These are phyloP conservation scores for Pomacea maculata DNA, from an alignment of 1,140 invertebrate species.

Conservation along the genomic window DNA sequence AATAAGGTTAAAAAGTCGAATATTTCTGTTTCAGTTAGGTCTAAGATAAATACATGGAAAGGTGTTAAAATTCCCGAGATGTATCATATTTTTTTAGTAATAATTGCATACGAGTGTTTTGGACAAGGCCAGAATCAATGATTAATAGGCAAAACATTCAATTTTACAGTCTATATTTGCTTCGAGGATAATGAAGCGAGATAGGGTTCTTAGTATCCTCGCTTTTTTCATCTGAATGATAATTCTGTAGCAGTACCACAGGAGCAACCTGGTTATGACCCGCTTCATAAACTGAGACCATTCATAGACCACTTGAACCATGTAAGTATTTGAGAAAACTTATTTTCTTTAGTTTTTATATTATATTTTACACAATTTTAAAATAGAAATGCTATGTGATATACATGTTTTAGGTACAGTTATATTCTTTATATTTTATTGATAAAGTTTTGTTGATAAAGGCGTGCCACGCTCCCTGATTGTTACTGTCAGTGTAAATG, in stretches of 20 bases:
- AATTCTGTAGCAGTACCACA: neutral
- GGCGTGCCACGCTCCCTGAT: too few species aligned
- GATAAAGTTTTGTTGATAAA: too few species aligned
- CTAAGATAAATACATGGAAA: neutral
- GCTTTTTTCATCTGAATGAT: neutral
- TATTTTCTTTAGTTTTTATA: too few species aligned
- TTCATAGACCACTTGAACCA: too few species aligned
- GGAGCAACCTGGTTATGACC: neutral
- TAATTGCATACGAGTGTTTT: neutral
- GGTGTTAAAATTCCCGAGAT: conserved; percentile 1
- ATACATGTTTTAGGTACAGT: too few species aligned
- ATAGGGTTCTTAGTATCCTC: neutral
- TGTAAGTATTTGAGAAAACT: too few species aligned
- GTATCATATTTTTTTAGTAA: conserved; percentile 7
- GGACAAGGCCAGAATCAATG: neutral
- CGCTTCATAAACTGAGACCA: too few species aligned
- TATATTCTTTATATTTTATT: too few species aligned
- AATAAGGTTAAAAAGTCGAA: too few species aligned
- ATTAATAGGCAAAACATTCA: conserved; percentile 13
- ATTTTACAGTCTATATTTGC: neutral
- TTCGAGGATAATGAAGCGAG: neutral
- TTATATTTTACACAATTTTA: too few species aligned
- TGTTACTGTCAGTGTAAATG: too few species aligned
- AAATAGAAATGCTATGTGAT: too few species aligned
- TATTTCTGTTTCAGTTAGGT: neutral